Evolutionary conservation across 2,113 vertebrate species (phyloP).

Genomic region (Carassius gibelio): DNA sequence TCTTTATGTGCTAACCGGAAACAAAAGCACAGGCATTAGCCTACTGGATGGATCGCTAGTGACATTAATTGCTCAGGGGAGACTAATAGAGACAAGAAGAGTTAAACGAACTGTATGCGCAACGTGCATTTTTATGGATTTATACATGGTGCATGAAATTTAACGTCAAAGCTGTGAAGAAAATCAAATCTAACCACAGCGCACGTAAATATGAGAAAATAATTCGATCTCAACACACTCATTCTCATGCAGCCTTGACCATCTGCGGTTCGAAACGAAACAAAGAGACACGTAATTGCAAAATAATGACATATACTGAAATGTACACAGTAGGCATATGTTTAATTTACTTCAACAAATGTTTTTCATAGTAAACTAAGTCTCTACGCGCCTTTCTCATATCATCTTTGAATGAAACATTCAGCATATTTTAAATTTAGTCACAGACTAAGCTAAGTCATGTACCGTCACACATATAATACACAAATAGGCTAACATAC

Average conservation of each 20-base stretch:
- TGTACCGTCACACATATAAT: slow-evolving; percentile 10
- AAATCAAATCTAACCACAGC: slow-evolving; percentile 64
- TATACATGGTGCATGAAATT: slow-evolving; percentile 82
- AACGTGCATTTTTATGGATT: slow-evolving; percentile 86
- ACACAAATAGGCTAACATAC: slow-evolving; percentile 23
- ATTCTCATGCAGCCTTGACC: not conserved
- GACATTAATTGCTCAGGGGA: slow-evolving; percentile 99
- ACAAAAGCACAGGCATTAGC: slow-evolving; percentile 76
- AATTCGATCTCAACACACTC: not conserved
- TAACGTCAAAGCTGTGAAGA: slow-evolving; percentile 69
- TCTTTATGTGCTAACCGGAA: slow-evolving; percentile 74
- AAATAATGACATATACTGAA: slow-evolving; percentile 46
- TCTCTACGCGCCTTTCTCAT: not conserved
- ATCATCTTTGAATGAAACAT: not conserved
- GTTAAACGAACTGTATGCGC: slow-evolving; percentile 97
- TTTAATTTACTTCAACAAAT: not conserved
- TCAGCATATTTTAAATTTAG: slow-evolving; percentile 63
- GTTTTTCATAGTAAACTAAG: not conserved
- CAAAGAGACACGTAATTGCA: not conserved
- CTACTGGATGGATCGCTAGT: slow-evolving; percentile 98
- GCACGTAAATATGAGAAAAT: too few species aligned
- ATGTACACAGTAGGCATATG: not conserved
- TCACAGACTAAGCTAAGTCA: slow-evolving; percentile 54
- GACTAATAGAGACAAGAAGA: slow-evolving; percentile 99
- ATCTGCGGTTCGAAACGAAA: slow-evolving; percentile 5